Evolutionary conservation across 2,113 vertebrate species (phyloP).

Genomic region (Entomyzon cyanotis): DNA sequence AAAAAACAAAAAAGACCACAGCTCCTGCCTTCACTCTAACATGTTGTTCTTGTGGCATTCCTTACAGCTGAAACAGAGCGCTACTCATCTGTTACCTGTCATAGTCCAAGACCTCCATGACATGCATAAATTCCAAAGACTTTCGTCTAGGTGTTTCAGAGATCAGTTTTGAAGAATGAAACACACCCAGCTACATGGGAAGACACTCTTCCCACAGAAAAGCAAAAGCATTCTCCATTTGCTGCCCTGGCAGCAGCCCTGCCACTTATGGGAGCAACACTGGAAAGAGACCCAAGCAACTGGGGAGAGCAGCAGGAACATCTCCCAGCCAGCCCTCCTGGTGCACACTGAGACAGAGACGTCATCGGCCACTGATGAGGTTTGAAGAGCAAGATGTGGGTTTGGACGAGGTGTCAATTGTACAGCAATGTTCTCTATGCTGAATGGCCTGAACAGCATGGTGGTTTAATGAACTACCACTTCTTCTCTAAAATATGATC

Average conservation of each 20-base stretch:
- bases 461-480: neutral
- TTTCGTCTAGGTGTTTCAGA: neutral
- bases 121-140: neutral
- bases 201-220: neutral
- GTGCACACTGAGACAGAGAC: neutral
- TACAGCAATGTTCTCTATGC: neutral
- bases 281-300: neutral
- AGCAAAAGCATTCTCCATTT: neutral
- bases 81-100: neutral
- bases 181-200: neutral
- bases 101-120: neutral
- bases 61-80: neutral
- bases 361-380: rapidly evolving
- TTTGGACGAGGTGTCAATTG: neutral
- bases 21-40: neutral
- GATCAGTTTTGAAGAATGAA: neutral
- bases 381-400: neutral
- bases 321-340: neutral
- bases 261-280: neutral
- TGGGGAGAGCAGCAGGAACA: neutral
- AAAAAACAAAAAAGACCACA: neutral
- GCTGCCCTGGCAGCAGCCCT: neutral
- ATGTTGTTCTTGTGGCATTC: neutral
- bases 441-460: neutral
- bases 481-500: neutral